These are phyloP conservation scores for Zaprionus vittiger DNA, from an alignment of 1,140 invertebrate species.

Conservation along the genomic window DNA sequence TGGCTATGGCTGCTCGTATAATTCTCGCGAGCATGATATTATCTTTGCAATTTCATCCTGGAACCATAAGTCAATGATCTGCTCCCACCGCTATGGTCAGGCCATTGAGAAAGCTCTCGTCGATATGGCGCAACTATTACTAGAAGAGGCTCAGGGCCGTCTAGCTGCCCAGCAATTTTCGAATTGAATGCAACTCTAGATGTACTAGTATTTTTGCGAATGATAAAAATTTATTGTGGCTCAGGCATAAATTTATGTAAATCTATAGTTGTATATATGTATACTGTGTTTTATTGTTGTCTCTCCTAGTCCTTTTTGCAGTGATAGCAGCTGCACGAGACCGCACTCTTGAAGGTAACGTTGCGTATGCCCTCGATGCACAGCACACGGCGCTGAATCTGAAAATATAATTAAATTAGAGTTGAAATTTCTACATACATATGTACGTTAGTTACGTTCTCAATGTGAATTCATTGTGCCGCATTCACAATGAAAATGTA, in stretches of 20 bases:
- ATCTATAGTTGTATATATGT: background rate
- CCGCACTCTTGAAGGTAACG: slow-evolving; percentile 92
- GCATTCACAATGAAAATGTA: background rate
- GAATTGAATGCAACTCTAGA: background rate
- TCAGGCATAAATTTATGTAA: slow-evolving; percentile 25
- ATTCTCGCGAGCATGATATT: slow-evolving; percentile 89
- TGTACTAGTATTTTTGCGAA: slow-evolving; percentile 14
- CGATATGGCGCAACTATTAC: slow-evolving; percentile 41
- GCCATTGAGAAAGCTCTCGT: slow-evolving; percentile 35
- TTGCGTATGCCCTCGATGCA: slow-evolving; percentile 91
- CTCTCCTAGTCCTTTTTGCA: slow-evolving; percentile 90
- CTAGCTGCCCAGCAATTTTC: background rate
- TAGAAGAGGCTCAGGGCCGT: slow-evolving; percentile 15
- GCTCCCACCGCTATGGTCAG: slow-evolving; percentile 12
- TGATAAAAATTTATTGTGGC: slow-evolving; percentile 21
- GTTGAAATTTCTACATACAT: background rate
- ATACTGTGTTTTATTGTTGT: background rate
- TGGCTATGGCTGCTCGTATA: slow-evolving; percentile 94
- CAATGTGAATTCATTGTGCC: background rate
- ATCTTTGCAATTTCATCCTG: slow-evolving; percentile 90
- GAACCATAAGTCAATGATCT: slow-evolving; percentile 15
- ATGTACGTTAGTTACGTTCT: background rate
- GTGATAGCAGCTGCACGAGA: slow-evolving; percentile 92
- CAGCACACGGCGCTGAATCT: slow-evolving; percentile 86
- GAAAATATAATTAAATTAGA: background rate